Base-by-base conservation (phyloP, 2,113 vertebrate species). In the Corythornis vintsioides region DNA sequence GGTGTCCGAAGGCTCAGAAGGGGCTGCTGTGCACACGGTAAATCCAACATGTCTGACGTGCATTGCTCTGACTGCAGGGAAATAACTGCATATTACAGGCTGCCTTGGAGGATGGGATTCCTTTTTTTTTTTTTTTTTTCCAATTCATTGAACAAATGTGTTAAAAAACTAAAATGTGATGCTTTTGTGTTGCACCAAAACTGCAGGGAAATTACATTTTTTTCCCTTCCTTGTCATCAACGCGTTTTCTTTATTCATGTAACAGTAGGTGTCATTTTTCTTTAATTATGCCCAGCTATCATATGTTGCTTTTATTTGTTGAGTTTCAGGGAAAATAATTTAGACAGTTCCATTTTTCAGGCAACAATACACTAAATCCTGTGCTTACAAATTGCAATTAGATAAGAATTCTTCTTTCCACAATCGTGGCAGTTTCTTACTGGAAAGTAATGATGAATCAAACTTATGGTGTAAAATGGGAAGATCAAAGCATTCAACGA, bases 341-440 rank as follows among this genome's bases (percentile, higher is more conserved):
- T 96, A 97, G 97, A 97, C 96, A 97, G 94, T 95, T 97, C 88
- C 93, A 96, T 98, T 97, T 97, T 97, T 97, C 93, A 97, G 94
- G 94, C 94, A 96, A 97, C 96, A 97, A 97, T 97, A 93, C 94
- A 86, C 96, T 97, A 96, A 97, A 97, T 97, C 86, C 92, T 80
- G 88, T 96, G 93, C 97, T 97, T 97, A 97, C 97, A 97, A 97
- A 97, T 97, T 97, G 97, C 96, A 97, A 97, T 98, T 97, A 97
- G 94, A 95, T 96, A 96, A 97, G 97, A 95, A 97, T 97, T 96
- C 95, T 96, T 96, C 97, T 86, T 81, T 80, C 82, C 82, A 96
- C 91, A 95, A 96, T 97, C 96, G 94, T 97, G 94, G 91, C 95
- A 96, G 88, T 93, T 96, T 96, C 91, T 97, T 95, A 91, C 96